Base-by-base conservation (phyloP, 2,888 invertebrate genomes). In the Phorcus lineatus region DNA sequence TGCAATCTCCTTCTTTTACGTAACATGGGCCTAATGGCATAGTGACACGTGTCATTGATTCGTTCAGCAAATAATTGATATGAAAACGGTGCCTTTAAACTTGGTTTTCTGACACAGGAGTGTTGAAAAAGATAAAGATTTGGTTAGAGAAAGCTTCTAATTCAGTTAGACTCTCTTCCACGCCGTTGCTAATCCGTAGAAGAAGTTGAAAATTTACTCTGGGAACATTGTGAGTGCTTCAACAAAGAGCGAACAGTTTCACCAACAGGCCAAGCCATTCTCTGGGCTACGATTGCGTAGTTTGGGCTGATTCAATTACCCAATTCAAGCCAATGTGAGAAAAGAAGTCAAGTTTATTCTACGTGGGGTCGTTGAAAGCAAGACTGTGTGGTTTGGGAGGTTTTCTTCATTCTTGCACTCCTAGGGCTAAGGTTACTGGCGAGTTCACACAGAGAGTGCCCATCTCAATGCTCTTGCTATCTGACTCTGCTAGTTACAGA, bases 281-380 rank as follows among this genome's bases (percentile, higher is more conserved):
- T 28, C 24, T 24, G 62, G 16, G 28, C 9, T 28, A 4, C 62
- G 16, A 62, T 17, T 17, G 28, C 62, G 9, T 22, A 24, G 62
- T 62, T 28, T 17, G 28, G 6, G 62, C 62, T 62, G 28, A 62
- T 62, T 24, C 62, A 62, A 28, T 62, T 28, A 28, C 24, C 24
- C 16, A 24, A 62, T 24, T 62, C 62, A 28, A 28, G 16, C 24
- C 62, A 62, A 62, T 62, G 28, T 62, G 62, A 62, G 28, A 28
- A 62, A 62, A 62, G 62, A 62, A 62, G 62, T 62, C 62, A 62
- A 62, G 62, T 62, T 62, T 62, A 62, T 62, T 62, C 62, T 28
- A 24, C 62, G 62, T 62, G 62, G 11, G 16, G 47, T 47, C 47
- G 9, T 4, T 47, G 47, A 47, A 47, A 47, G 47, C 47, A 47